Percentiles rank a stretch among this genome's conserved stretches.
phyloP scores from a whole-genome alignment of 2,797 vertebrate species.

The Bovichtus diacanthus region DNA sequence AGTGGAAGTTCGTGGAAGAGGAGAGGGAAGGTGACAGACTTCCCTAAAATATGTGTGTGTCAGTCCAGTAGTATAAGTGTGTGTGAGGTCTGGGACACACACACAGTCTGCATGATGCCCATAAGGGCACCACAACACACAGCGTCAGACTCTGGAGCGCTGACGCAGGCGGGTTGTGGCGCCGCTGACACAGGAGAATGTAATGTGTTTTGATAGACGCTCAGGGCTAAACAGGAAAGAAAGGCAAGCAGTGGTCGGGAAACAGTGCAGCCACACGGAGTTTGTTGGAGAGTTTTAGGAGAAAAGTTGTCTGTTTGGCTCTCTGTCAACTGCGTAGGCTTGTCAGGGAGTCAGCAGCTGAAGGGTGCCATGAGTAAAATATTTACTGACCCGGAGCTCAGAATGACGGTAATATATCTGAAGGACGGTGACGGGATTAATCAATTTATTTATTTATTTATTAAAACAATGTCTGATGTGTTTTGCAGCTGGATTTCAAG shows the following conservation, averaged over 20 bases:
- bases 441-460: too few species aligned
- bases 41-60: conserved; percentile 9
- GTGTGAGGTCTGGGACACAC: conserved; percentile 3
- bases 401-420: not conserved
- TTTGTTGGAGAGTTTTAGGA: conserved; percentile 19
- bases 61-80: not conserved
- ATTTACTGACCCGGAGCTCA: conserved; percentile 7
- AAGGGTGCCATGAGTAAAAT: not conserved
- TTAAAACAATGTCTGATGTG: too few species aligned
- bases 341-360: not conserved
- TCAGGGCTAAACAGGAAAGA: conserved; percentile 31
- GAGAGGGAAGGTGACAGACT: conserved; percentile 1
- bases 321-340: conserved; percentile 21
- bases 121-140: conserved; percentile 38
- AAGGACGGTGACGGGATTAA: conserved; percentile 14
- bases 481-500: too few species aligned
- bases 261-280: conserved; percentile 9
- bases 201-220: conserved; percentile 62
- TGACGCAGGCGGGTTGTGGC: not conserved
- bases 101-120: conserved; percentile 14
- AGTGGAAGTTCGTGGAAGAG: conserved; percentile 15
- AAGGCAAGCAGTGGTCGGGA: conserved; percentile 15
- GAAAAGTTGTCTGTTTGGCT: conserved; percentile 37
- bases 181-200: conserved; percentile 34
- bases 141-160: conserved; percentile 2